A percentile compares a stretch with the other conserved stretches of the same genome.
phyloP scores from a whole-genome alignment of 2,888 invertebrate species.

The Homarus gammarus region DNA sequence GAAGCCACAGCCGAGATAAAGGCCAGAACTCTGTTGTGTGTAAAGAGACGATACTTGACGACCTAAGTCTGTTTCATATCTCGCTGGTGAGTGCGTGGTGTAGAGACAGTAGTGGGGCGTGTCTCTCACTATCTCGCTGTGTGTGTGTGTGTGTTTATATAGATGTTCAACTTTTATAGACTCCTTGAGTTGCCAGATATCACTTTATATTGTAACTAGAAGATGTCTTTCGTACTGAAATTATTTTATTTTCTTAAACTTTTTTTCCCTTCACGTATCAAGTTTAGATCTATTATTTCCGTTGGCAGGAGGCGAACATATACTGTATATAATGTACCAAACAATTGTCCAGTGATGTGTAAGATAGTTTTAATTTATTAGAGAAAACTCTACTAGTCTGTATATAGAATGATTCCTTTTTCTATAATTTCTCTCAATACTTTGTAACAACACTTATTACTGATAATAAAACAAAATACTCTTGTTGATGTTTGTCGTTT shows the following conservation, averaged over 20 bases:
- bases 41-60: background rate
- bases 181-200: too few species aligned
- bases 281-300: too few species aligned
- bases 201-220: too few species aligned
- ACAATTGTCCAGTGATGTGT: slow-evolving; percentile 31
- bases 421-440: slow-evolving; percentile 51
- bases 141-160: background rate
- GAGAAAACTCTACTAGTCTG: slow-evolving; percentile 53
- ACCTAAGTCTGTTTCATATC: background rate
- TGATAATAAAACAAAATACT: slow-evolving; percentile 44
- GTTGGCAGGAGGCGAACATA: too few species aligned
- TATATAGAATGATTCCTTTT: slow-evolving; percentile 47
- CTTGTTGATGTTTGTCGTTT: too few species aligned
- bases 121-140: background rate
- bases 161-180: too few species aligned
- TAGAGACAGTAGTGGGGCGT: background rate
- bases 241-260: background rate
- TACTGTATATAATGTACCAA: slow-evolving; percentile 62
- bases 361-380: slow-evolving; percentile 67
- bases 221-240: background rate
- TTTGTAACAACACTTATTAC: slow-evolving; percentile 57
- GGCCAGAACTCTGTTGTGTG: too few species aligned
- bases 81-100: background rate
- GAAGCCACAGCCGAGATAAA: too few species aligned
- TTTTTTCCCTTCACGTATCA: background rate